Evolutionary conservation across 2,888 invertebrate species (phyloP).

Genomic region (Lepidocyrtoides sp.): DNA sequence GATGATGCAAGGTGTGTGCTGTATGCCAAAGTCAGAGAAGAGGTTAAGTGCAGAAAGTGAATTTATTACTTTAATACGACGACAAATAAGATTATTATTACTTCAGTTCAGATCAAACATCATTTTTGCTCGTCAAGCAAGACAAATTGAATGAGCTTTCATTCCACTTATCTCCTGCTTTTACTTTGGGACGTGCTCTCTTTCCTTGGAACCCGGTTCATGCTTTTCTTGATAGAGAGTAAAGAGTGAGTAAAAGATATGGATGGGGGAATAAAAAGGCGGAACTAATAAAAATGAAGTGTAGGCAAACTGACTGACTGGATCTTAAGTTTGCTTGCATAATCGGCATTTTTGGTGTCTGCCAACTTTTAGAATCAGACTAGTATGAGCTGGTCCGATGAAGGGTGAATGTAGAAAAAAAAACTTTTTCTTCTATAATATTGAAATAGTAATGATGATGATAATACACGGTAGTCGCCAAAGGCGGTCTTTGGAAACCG

Average conservation of each 20-base stretch:
- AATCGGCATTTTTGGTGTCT: neutral
- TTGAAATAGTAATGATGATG: neutral
- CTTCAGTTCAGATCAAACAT: neutral
- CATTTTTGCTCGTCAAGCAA: neutral
- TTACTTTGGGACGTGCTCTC: neutral
- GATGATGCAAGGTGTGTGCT: neutral
- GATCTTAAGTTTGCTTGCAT: neutral
- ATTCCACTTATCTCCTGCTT: neutral
- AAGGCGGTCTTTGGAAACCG: too few species aligned
- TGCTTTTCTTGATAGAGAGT: neutral
- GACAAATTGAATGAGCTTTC: neutral
- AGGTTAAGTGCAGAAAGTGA: neutral
- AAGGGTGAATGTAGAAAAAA: neutral
- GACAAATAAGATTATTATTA: neutral
- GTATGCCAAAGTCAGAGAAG: neutral
- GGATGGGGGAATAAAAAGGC: neutral
- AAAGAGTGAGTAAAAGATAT: neutral
- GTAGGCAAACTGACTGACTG: neutral
- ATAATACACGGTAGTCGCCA: too few species aligned
- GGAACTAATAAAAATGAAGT: constrained; percentile 13
- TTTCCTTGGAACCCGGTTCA: neutral
- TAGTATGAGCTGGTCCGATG: neutral
- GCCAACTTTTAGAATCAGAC: neutral
- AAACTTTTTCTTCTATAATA: neutral
- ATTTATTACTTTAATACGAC: neutral